A percentile compares a stretch with the other conserved stretches of the same genome.
phyloP scores from a whole-genome alignment of 2,888 invertebrate species.

The Gonocerus acuteangulatus region DNA sequence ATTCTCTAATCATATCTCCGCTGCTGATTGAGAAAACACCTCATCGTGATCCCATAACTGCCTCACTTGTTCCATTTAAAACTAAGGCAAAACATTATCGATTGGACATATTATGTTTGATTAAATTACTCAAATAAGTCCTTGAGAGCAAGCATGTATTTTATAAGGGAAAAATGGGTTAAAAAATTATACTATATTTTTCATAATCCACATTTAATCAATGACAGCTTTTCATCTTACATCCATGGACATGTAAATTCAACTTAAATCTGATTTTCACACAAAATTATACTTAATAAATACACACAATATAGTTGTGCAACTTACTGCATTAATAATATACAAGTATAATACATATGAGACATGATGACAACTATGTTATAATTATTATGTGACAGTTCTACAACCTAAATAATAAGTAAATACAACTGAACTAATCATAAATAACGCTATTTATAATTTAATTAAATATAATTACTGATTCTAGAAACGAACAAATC shows the following conservation, averaged over 20 bases:
- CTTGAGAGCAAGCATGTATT: too few species aligned
- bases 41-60: too few species aligned
- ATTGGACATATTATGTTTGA: too few species aligned
- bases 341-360: conserved; percentile 4
- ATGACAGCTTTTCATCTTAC: conserved; percentile 2
- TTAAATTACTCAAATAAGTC: too few species aligned
- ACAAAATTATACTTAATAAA: conserved; percentile 15
- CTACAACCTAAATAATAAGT: conserved; percentile 9
- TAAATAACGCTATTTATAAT: conserved; percentile 5
- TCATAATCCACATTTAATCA: conserved; percentile 19
- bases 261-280: background rate
- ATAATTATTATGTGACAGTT: background rate
- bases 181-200: background rate
- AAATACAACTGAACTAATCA: conserved; percentile 1
- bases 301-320: conserved; percentile 13
- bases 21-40: too few species aligned
- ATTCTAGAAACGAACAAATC: conserved; percentile 7
- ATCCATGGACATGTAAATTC: conserved; percentile 16
- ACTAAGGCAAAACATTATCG: too few species aligned
- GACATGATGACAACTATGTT: background rate
- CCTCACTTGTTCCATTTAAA: too few species aligned
- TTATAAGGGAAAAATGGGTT: background rate
- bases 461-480: conserved; percentile 8
- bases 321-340: conserved; percentile 1
- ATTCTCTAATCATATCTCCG: too few species aligned